Evolutionary conservation across 1,140 invertebrate species (phyloP), one percentile per base, ranked within the genome.

Genomic region (Akabosia matsudoensis): DNA sequence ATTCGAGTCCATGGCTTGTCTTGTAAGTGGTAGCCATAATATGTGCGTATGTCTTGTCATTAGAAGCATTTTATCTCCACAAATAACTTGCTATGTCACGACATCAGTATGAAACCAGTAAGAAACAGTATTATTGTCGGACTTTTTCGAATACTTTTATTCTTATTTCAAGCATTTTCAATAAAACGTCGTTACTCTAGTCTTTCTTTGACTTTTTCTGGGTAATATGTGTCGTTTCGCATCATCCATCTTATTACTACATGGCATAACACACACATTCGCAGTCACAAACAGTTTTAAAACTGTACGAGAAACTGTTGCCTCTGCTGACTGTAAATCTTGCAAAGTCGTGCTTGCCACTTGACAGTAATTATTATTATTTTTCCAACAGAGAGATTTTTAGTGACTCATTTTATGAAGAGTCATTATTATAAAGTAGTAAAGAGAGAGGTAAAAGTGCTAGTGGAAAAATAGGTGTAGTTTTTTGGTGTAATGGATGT

Each of bases 311-410:
- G 18, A 45, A 45, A 18, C 18, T 45, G 54, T 16, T 56, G 54
- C n/a, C n/a, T 56, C 24, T 56, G 54, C 22, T 56, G 54, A 56
- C 54, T n/a, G 10, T 56, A 56, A 56, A 56, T 56, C 54, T 56
- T 56, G 54, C 10, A 56, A 24, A 56, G 22, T 56, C 54, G 54
- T 56, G 54, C 54, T 56, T 22, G n/a, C 54, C n/a, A 4, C 54
- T 56, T 56, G 54, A 56, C 54, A 56, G 54, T 56, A 56, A 56
- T 56, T 56, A 56, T 56, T 56, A 16, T 56, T 3, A 7, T 18
- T 24, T 56, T 56, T 56, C 54, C 54, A 16, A 13, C 54, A 56
- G 10, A 56, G 10, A 56, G 22, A 56, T 56, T 56, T 56, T 56
- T 56, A 56, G 10, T 16, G 22, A 56, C 10, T 56, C 10, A 56